These are phyloP conservation scores for Rhopalosiphum nymphaeae DNA, from an alignment of 2,888 invertebrate species.

Conservation along the genomic window DNA sequence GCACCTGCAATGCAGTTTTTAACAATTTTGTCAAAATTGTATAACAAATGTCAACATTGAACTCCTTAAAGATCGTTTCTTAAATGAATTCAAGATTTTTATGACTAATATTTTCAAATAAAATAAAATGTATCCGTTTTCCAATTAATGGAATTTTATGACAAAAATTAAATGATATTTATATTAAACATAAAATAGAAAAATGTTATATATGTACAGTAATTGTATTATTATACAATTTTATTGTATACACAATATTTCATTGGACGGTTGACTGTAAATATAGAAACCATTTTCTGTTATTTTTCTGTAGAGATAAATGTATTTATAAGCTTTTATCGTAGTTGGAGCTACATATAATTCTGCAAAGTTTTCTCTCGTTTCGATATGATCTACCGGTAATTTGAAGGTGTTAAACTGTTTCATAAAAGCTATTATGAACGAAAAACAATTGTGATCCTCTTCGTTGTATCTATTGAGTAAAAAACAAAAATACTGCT, in stretches of 20 bases:
- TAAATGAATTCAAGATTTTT: not conserved
- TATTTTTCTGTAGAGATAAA: conserved; percentile 83
- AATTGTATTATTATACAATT: not conserved
- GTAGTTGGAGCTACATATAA: conserved; percentile 86
- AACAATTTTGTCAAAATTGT: not conserved
- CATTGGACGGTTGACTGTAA: conserved; percentile 43
- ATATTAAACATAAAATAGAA: not conserved
- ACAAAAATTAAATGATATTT: not conserved
- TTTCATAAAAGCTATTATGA: conserved; percentile 84
- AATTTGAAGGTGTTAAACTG: conserved; percentile 71
- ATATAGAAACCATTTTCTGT: conserved; percentile 69
- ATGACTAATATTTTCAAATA: not conserved
- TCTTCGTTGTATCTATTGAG: conserved; percentile 79
- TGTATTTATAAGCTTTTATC: conserved; percentile 86
- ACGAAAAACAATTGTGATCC: conserved; percentile 87
- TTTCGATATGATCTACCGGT: conserved; percentile 75
- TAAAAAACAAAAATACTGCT: conserved; percentile 28
- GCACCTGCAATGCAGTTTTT: not conserved
- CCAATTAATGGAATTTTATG: not conserved
- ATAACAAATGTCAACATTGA: not conserved
- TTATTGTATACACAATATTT: conserved; percentile 38
- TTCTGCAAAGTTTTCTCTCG: conserved; percentile 83
- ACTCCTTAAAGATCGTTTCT: not conserved
- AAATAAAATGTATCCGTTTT: not conserved
- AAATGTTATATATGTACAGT: not conserved